Percentiles rank a stretch among this genome's conserved stretches.
Evolutionary conservation across 2,113 vertebrate species (phyloP).

Genomic region (Amblyornis subalaris): DNA sequence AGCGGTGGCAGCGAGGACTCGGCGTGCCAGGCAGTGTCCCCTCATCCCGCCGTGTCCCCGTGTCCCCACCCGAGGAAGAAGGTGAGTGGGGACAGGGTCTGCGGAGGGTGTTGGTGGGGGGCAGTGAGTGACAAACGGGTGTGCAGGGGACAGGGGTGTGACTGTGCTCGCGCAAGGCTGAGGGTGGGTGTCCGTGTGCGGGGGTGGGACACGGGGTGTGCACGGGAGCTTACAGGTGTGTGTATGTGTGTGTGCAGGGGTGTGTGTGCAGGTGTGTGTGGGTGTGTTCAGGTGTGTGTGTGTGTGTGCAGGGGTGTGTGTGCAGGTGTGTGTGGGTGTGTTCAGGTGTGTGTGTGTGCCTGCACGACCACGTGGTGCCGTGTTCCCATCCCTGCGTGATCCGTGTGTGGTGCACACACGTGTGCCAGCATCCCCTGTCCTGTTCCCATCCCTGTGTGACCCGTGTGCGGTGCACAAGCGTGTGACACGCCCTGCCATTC

Average conservation of each 20-base stretch:
- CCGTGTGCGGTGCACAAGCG: background rate
- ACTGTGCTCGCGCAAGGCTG: fast-evolving
- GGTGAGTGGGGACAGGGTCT: background rate
- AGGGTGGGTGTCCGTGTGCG: fast-evolving
- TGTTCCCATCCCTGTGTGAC: no score
- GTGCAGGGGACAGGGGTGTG: background rate
- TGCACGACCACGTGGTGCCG: background rate
- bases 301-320: no score
- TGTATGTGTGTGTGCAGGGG: no score
- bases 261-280: no score
- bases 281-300: no score
- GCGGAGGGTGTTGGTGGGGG: background rate
- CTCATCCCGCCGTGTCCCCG: background rate
- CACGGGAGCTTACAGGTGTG: no score
- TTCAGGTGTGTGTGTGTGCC: no score
- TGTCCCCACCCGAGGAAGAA: background rate
- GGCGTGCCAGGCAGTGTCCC: background rate
- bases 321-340: no score
- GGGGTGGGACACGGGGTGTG: fast-evolving
- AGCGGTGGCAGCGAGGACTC: background rate
- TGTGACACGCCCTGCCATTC: background rate
- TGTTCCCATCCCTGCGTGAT: background rate
- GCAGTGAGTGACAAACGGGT: fast-evolving
- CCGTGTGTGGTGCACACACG: no score
- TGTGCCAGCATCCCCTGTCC: no score